A percentile compares a stretch with the other conserved stretches of the same genome.
These are phyloP conservation scores for Glaucomys volans DNA, from an alignment of 2,113 vertebrate genomes.

Conservation along the genomic window DNA sequence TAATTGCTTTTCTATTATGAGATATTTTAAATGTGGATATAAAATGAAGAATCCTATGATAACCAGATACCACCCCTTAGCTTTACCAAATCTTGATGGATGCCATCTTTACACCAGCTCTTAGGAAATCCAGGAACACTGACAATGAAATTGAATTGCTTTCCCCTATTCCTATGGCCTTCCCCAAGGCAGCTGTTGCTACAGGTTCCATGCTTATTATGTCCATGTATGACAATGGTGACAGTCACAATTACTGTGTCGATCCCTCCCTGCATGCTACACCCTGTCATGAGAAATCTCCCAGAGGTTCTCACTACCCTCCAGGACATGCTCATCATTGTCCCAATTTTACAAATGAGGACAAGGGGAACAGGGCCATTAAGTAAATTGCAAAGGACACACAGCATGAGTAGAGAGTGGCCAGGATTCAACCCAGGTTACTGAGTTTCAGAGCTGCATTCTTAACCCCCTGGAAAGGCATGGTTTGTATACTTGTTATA, in stretches of 20 bases:
- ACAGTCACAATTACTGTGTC: background rate
- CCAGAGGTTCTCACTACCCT: background rate
- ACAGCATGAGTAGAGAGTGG: too few species aligned
- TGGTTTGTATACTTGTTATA: background rate
- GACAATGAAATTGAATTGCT: background rate
- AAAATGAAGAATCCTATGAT: background rate
- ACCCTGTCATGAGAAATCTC: too few species aligned
- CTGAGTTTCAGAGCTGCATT: background rate
- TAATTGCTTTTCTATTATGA: background rate
- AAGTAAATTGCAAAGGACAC: background rate
- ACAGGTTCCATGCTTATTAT: background rate
- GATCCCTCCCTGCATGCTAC: accelerated
- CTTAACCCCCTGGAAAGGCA: background rate
- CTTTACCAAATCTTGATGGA: background rate
- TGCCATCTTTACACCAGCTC: background rate
- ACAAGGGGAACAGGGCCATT: background rate
- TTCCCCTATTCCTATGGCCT: background rate
- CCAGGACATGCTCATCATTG: background rate
- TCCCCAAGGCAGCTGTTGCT: background rate
- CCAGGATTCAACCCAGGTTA: background rate
- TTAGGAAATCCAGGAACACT: background rate
- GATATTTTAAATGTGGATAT: background rate
- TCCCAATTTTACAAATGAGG: too few species aligned
- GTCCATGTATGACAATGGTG: accelerated
- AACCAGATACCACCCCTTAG: background rate